A percentile compares a stretch with the other conserved stretches of the same genome.
phyloP scores from a whole-genome alignment of 2,797 vertebrate genomes.

The Channa striata region DNA sequence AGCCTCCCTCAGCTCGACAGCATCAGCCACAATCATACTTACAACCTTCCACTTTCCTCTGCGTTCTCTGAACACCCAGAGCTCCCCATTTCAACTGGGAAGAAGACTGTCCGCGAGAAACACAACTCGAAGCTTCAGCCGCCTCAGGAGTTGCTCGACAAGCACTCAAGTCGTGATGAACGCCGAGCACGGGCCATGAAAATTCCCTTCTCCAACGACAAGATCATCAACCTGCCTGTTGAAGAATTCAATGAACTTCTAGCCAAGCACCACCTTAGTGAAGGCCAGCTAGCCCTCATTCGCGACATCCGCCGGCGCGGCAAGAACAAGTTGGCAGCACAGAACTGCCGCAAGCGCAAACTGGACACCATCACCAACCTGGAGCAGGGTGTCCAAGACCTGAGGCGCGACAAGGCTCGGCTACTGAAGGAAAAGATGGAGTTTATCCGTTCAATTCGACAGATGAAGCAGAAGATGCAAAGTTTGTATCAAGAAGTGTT shows the following conservation, averaged over 20 bases:
- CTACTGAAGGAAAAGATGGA: conserved; percentile 97
- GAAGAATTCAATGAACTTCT: conserved; percentile 99
- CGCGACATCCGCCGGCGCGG: conserved; percentile 96
- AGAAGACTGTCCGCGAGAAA: conserved; percentile 90
- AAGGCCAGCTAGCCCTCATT: conserved; percentile 95
- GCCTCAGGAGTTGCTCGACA: conserved; percentile 88
- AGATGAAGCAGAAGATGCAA: conserved; percentile 99
- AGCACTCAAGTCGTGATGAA: conserved; percentile 95
- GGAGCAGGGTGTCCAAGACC: conserved; percentile 95
- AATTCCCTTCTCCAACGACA: conserved; percentile 98
- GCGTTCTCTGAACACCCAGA: conserved; percentile 84
- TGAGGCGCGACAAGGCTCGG: conserved; percentile 92
- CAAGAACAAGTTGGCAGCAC: conserved; percentile 99
- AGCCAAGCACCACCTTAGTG: conserved; percentile 96
- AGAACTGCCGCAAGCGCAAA: conserved; percentile 99
- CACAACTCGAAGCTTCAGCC: conserved; percentile 81
- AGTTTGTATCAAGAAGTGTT: conserved; percentile 97
- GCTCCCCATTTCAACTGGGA: conserved; percentile 74
- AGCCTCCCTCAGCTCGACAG: conserved; percentile 93
- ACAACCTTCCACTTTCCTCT: conserved; percentile 92
- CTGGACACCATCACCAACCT: conserved; percentile 98
- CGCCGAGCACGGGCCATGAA: conserved; percentile 96
- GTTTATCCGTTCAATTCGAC: conserved; percentile 93
- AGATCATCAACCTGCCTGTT: conserved; percentile 97
- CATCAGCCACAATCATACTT: conserved; percentile 97